Conservation (phyloP, 92 coral and sea anemone genomes). For the Phymanthus crucifer region DNA sequence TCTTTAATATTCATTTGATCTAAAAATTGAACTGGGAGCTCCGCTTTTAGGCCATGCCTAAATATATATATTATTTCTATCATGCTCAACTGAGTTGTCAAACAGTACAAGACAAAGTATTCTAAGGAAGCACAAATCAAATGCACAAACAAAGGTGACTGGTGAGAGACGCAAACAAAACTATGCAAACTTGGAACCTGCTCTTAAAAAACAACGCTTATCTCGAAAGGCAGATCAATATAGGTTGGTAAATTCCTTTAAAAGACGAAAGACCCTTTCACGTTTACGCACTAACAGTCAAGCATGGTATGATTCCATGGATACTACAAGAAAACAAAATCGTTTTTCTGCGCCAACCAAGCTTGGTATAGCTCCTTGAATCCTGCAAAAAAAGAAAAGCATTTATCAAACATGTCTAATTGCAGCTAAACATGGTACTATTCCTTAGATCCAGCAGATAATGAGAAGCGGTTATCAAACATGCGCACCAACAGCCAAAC, state of each 20-base stretch:
- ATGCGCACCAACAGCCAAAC: too few relatives aligned
- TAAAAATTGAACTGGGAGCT: too few relatives aligned
- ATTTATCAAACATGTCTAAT: slow-evolving; percentile 5
- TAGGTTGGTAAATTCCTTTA: slow-evolving; percentile 1
- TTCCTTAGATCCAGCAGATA: background rate
- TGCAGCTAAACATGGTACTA: background rate
- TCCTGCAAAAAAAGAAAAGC: slow-evolving; percentile 21
- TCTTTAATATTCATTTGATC: too few relatives aligned
- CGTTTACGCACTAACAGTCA: too few relatives aligned
- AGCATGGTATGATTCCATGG: too few relatives aligned
- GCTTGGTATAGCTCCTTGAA: background rate
- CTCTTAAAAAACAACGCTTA: slow-evolving; percentile 7
- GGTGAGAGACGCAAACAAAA: slow-evolving; percentile 8
- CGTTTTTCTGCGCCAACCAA: background rate
- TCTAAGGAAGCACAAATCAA: slow-evolving; percentile 25
- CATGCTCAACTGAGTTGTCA: slow-evolving; percentile 37
- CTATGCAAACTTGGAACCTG: slow-evolving; percentile 3
- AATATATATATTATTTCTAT: background rate
- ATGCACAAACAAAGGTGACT: slow-evolving; percentile 18
- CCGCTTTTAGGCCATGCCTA: too few relatives aligned
- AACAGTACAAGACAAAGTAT: slow-evolving; percentile 30
- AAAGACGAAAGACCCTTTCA: slow-evolving; percentile 20
- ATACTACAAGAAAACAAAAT: too few relatives aligned
- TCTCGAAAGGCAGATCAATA: slow-evolving; percentile 27
- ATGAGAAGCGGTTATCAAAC: too few relatives aligned